Conservation (phyloP, 1,140 invertebrate genomes). For the Drosophila rhopaloa region DNA sequence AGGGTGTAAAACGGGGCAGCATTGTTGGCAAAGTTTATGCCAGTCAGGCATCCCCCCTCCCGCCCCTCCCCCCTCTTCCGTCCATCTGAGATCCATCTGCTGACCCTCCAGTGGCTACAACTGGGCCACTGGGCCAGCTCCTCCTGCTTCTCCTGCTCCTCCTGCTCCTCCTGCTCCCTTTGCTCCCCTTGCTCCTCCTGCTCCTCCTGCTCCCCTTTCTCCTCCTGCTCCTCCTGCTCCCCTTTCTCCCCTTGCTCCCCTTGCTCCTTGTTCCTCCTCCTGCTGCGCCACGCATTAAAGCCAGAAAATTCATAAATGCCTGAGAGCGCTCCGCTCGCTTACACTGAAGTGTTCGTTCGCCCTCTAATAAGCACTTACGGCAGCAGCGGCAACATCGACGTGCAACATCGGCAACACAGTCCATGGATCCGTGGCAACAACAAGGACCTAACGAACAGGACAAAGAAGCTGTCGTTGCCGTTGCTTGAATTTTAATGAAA, state of each 20-base stretch:
- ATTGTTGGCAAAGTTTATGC: constrained; percentile 22
- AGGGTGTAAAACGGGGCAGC: constrained; percentile 12
- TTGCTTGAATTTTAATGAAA: constrained; percentile 76
- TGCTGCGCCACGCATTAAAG: constrained; percentile 62
- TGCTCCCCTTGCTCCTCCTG: constrained; percentile 4
- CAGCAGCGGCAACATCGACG: constrained; percentile 18
- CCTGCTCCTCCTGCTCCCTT: neutral
- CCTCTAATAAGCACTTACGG: constrained; percentile 67
- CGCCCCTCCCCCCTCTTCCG: neutral
- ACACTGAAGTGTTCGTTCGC: constrained; percentile 48
- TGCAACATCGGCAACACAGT: constrained; percentile 6
- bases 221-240: neutral
- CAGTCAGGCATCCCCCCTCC: neutral
- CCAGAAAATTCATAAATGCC: constrained; percentile 78
- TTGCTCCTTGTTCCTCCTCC: constrained; percentile 3
- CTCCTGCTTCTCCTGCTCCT: too few relatives aligned
- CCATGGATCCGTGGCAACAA: neutral
- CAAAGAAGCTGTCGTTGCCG: constrained; percentile 49
- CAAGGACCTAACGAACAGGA: constrained; percentile 19
- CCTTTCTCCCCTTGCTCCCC: neutral
- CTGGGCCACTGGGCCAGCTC: constrained; percentile 28
- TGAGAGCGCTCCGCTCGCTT: constrained; percentile 54
- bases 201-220: too few relatives aligned
- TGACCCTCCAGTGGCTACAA: neutral
- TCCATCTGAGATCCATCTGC: neutral